Evolutionary conservation across 2,888 invertebrate genomes (phyloP), one percentile per base, ranked within the genome.

Genomic region (Diaperis boleti): DNA sequence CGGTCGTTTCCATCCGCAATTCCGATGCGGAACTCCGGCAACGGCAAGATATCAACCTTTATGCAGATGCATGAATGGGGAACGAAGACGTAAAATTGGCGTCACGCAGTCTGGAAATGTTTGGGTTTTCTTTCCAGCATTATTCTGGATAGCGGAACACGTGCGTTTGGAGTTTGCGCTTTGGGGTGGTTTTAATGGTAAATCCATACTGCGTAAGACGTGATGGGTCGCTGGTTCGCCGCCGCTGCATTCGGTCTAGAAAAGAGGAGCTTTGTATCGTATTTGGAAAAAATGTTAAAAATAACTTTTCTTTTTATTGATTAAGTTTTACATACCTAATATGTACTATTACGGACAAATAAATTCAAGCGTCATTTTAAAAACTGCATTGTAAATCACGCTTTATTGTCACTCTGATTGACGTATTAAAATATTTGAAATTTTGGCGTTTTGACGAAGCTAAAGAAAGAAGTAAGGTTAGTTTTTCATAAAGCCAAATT

Each of bases 181-280:
- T 35, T 57, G 62, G 54, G 59, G 61, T 60, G 54, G 66, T 62
- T 69, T 75, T 78, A 78, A 78, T 78, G 76, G 78, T 73, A 78
- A 78, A 78, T 78, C 78, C 77, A 78, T 78, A 78, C 76, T 67
- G 64, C 59, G 49, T 54, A 62, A 56, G 62, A 60, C 52, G 41
- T 44, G 55, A 41, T 39, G 29, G 11, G 39, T 31, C 17, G 35
- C 14, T 33, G 14, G 31, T 8, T 45, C 20, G 20, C n/a, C 37
- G 17, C 29, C 18, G 50, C 17, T 14, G 39, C 41, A 42, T 10
- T 42, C 18, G 41, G 20, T n/a, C n/a, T n/a, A n/a, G n/a, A n/a
- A n/a, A n/a, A n/a, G n/a, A n/a, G n/a, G n/a, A n/a, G n/a, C n/a
- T n/a, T n/a, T n/a, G n/a, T n/a, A n/a, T n/a, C n/a, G n/a, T n/a